phyloP scores from a whole-genome alignment of 2,797 vertebrate species.

The Saxicola maurus region DNA sequence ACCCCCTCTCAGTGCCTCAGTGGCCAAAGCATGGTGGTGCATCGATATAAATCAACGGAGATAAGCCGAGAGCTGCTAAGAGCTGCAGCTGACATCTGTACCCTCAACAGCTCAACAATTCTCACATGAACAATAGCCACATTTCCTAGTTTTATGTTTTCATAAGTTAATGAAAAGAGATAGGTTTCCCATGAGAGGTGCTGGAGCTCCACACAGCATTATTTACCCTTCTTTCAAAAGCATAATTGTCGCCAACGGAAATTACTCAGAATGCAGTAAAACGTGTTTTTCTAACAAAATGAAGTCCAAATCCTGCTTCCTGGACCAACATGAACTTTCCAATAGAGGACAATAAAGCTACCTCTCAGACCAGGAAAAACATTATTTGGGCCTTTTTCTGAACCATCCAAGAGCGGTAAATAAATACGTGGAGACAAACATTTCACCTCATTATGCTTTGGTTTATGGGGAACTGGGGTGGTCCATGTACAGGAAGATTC shows the following conservation, averaged over 20 bases:
- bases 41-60: not conserved
- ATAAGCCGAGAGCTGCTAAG: not conserved
- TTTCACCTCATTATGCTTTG: not conserved
- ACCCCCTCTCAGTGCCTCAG: not conserved
- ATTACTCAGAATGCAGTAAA: constrained; percentile 47
- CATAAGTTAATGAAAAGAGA: not conserved
- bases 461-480: not conserved
- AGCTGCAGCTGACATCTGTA: not conserved
- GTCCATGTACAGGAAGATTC: not conserved
- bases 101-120: not conserved
- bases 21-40: accelerated
- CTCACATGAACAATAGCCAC: not conserved
- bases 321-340: not conserved
- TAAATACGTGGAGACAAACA: not conserved
- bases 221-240: constrained; percentile 11
- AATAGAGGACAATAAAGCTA: not conserved
- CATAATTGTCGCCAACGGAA: not conserved
- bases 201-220: not conserved
- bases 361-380: not conserved
- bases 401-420: not conserved
- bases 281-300: constrained; percentile 31
- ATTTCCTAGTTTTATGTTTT: constrained; percentile 6
- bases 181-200: not conserved
- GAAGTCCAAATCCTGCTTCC: constrained; percentile 5
- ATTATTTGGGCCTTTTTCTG: not conserved